phyloP scores from a whole-genome alignment of 2,888 invertebrate genomes.

The Marronus borbonicus region DNA sequence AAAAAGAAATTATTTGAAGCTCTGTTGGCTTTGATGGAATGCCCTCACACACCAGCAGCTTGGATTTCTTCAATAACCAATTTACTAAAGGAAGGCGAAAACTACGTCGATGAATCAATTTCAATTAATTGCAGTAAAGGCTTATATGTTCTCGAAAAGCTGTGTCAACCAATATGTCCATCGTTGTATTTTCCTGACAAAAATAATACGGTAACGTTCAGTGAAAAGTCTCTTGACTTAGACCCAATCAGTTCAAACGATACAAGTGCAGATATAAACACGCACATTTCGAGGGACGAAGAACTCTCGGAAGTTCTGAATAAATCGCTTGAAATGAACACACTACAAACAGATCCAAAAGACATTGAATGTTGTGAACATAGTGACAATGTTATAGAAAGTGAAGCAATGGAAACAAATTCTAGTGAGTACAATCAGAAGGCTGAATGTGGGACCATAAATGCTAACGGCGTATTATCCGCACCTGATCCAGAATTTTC shows the following conservation, averaged over 20 bases:
- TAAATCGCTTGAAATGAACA: not conserved
- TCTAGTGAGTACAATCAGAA: no score
- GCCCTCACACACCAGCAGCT: not conserved
- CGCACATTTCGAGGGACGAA: not conserved
- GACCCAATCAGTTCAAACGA: not conserved
- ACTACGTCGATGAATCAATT: not conserved
- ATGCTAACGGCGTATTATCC: no score
- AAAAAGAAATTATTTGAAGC: conserved; percentile 18
- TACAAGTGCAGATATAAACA: not conserved
- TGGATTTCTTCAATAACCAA: conserved; percentile 16
- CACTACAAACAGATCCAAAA: not conserved
- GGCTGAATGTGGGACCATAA: no score
- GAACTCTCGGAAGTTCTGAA: not conserved
- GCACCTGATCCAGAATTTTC: no score
- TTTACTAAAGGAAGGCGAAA: not conserved
- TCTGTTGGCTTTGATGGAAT: conserved; percentile 8
- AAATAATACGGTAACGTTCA: not conserved
- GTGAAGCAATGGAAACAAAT: not conserved
- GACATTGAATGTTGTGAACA: no score
- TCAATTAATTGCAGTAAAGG: not conserved
- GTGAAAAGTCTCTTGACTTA: not conserved
- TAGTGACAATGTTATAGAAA: not conserved
- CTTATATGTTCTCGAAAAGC: conserved; percentile 22
- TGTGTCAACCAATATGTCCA: conserved; percentile 37
- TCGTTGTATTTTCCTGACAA: conserved; percentile 6